Conservation (phyloP, 92 coral and sea anemone genomes). For the Actinernus sp. region DNA sequence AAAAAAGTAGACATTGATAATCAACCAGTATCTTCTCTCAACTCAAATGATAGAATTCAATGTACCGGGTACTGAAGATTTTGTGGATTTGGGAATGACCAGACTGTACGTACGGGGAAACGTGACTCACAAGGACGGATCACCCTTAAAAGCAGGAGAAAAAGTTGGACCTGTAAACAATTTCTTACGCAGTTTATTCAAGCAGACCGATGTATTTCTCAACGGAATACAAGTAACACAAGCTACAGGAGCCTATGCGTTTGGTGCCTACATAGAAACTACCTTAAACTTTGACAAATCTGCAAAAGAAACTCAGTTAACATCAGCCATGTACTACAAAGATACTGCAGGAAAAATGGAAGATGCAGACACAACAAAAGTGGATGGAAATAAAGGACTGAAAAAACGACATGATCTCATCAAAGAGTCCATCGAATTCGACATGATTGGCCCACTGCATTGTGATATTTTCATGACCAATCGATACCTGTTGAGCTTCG, state of each 20-base stretch:
- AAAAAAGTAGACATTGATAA: conserved; percentile 1
- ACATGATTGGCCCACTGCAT: conserved; percentile 23
- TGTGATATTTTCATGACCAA: conserved; percentile 21
- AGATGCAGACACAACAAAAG: conserved; percentile 1
- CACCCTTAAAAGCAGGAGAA: not conserved
- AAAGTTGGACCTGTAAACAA: conserved; percentile 20
- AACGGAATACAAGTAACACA: conserved; percentile 17
- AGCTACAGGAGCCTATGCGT: conserved; percentile 19
- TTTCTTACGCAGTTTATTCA: conserved; percentile 24
- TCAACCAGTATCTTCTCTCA: conserved; percentile 12
- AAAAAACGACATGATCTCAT: conserved; percentile 17
- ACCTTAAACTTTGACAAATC: conserved; percentile 9
- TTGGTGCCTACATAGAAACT: conserved; percentile 13
- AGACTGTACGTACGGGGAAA: conserved; percentile 2
- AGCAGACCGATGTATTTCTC: conserved; percentile 16
- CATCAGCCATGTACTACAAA: conserved; percentile 9
- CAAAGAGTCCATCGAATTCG: conserved; percentile 30
- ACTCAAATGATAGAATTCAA: not conserved
- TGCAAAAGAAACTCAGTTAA: conserved; percentile 14
- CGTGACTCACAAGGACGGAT: conserved; percentile 3
- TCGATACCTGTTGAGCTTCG: conserved; percentile 33
- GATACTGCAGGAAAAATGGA: conserved; percentile 31
- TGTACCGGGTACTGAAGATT: conserved; percentile 19
- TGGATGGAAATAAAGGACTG: conserved; percentile 8
- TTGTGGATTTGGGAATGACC: conserved; percentile 1